Evolutionary conservation across 2,797 vertebrate species (phyloP).

Genomic region (Malacoctenus gilli): DNA sequence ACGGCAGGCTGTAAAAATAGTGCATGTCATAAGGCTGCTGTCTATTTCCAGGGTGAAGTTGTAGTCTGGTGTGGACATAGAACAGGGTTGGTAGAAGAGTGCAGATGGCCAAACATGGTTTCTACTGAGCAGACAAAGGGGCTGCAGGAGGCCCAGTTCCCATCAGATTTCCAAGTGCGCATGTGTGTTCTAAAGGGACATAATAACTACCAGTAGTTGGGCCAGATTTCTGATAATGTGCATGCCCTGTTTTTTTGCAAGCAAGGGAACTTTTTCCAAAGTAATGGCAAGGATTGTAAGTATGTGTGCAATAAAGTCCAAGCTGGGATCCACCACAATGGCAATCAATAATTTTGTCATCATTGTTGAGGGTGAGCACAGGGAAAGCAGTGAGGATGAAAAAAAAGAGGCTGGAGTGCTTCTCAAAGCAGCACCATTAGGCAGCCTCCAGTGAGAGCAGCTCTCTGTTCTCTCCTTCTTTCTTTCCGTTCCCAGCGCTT

Average conservation of each 20-base stretch:
- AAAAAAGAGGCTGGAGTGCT: constrained; percentile 41
- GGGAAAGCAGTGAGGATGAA: constrained; percentile 41
- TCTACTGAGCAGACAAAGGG: constrained; percentile 33
- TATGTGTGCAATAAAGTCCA: constrained; percentile 17
- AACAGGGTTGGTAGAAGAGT: constrained; percentile 41
- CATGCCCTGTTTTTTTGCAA: constrained; percentile 50
- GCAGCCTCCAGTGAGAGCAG: constrained; percentile 62
- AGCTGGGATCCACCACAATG: constrained; percentile 14
- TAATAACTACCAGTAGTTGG: constrained; percentile 26
- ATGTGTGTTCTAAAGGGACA: background rate
- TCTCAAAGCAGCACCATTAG: constrained; percentile 58
- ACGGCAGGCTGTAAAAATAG: constrained; percentile 57
- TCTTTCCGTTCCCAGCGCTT: constrained; percentile 72
- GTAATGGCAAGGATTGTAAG: constrained; percentile 17
- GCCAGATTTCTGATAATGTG: constrained; percentile 45
- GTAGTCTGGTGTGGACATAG: constrained; percentile 45
- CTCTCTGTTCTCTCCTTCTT: constrained; percentile 66
- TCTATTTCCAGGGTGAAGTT: constrained; percentile 65
- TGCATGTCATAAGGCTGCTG: constrained; percentile 49
- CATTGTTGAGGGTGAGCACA: constrained; percentile 28
- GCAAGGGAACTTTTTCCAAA: constrained; percentile 9
- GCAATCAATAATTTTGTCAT: constrained; percentile 50
- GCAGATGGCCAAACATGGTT: constrained; percentile 61
- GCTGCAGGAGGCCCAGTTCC: constrained; percentile 29
- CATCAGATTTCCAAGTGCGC: constrained; percentile 35